A percentile compares a stretch with the other conserved stretches of the same genome.
These are phyloP conservation scores for Chaenogobius annularis DNA, from an alignment of 2,113 vertebrate species.

Conservation along the genomic window DNA sequence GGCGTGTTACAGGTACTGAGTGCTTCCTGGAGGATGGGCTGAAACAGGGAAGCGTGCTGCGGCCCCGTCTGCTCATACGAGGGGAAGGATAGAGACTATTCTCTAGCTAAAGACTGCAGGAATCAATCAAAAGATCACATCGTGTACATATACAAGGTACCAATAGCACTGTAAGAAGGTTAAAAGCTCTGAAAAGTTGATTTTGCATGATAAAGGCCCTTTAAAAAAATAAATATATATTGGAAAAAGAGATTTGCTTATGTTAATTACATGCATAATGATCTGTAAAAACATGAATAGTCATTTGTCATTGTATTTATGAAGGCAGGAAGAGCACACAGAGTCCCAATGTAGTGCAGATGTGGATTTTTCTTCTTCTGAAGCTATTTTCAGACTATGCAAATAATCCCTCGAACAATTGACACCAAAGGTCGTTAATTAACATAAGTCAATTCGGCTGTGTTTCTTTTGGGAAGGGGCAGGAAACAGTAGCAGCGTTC, in stretches of 20 bases:
- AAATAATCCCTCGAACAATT: constrained; percentile 60
- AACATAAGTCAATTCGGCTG: constrained; percentile 69
- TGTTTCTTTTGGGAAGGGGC: constrained; percentile 53
- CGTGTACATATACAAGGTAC: too few relatives aligned
- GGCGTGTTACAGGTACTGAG: too few relatives aligned
- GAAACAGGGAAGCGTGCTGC: too few relatives aligned
- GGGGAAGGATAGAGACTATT: too few relatives aligned
- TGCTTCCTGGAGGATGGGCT: too few relatives aligned
- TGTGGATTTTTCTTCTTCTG: constrained; percentile 54
- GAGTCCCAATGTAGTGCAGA: constrained; percentile 49
- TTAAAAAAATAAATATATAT: too few relatives aligned
- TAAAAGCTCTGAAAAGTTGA: too few relatives aligned
- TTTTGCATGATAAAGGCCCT: too few relatives aligned
- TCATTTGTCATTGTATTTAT: constrained; percentile 52
- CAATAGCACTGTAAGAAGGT: too few relatives aligned
- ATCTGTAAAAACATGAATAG: constrained; percentile 51
- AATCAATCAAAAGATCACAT: too few relatives aligned
- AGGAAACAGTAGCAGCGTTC: constrained; percentile 39
- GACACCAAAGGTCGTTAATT: constrained; percentile 74
- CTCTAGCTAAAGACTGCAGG: too few relatives aligned
- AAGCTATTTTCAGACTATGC: constrained; percentile 69
- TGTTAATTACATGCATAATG: constrained; percentile 38
- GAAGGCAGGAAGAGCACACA: constrained; percentile 31
- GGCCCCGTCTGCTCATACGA: too few relatives aligned
- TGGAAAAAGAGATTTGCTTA: constrained; percentile 26